Base-by-base conservation (phyloP, 1,140 invertebrate genomes). In the Augochlora pura region DNA sequence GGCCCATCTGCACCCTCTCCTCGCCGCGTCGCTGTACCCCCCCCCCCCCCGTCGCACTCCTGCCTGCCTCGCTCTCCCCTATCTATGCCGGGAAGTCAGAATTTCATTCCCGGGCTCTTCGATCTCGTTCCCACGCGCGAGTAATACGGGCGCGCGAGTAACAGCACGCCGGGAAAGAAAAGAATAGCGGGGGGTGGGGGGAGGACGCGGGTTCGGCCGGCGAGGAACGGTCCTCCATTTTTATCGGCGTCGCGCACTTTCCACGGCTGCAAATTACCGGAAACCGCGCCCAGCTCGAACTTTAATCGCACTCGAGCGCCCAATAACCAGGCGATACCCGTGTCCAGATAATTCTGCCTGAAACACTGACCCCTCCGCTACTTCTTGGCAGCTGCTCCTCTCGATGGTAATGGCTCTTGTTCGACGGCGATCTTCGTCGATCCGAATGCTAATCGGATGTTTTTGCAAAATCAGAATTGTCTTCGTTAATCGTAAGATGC, bases 221-320 rank as follows among this genome's bases (percentile, higher is more conserved):
- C 1, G 10, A 14, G 42, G 42, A 46, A 0, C 42, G 10, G 42
- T 80, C 64, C 74, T 67, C 69, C 75, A 81, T 82, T 57, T 57
- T 88, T 86, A 88, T 84, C 63, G 73, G 72, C 71, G 77, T 46
- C 62, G 67, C 71, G 64, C 60, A 65, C 59, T 65, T 69, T 57
- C 60, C 57, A 10, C 16, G 32, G 60, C 74, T 71, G 85, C 83
- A 78, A 87, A 87, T 86, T 86, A 86, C 75, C 73, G 64, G 64
- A 82, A 85, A 86, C 74, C 85, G 84, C 23, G 64, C 39, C 42
- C 59, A 38, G 27, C 25, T 54, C 46, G 52, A 70, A 73, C 62
- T 86, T 80, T 79, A 74, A 86, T 83, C 84, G 80, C 76, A 60
- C 52, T 49, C 69, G 39, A 63, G n/a, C 70, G 63, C 65, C 63